phyloP scores from a whole-genome alignment of 2,113 vertebrate genomes.

The Rana temporaria region DNA sequence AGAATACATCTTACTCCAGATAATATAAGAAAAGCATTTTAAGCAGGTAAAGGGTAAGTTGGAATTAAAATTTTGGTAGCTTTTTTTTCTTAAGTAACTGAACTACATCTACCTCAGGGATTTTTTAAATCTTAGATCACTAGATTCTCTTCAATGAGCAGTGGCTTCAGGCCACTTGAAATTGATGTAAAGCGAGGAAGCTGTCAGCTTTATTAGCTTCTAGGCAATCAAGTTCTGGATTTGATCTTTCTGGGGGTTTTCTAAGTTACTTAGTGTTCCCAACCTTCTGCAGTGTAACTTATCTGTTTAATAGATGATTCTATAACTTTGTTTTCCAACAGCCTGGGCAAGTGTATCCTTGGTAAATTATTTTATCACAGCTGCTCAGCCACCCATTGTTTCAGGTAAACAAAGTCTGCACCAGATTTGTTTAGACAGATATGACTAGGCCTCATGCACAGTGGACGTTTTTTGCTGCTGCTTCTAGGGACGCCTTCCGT shows the following conservation, averaged over 20 bases:
- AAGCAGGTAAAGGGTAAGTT: slow-evolving; percentile 31
- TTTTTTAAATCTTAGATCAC: slow-evolving; percentile 48
- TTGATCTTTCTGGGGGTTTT: slow-evolving; percentile 56
- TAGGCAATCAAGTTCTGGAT: slow-evolving; percentile 57
- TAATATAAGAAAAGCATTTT: slow-evolving; percentile 52
- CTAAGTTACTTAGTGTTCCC: slow-evolving; percentile 3
- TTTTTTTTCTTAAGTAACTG: slow-evolving; percentile 43
- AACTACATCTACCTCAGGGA: slow-evolving; percentile 41
- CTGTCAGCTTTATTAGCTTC: slow-evolving; percentile 51
- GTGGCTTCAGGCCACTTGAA: slow-evolving; percentile 50
- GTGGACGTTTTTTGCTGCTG: too few relatives aligned
- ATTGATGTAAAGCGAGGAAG: slow-evolving; percentile 51
- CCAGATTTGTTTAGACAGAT: too few relatives aligned
- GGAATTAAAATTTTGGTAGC: not conserved
- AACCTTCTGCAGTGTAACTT: not conserved
- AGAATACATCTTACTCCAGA: slow-evolving; percentile 25
- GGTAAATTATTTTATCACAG: too few relatives aligned
- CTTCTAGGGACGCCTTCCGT: too few relatives aligned
- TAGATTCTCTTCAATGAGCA: slow-evolving; percentile 45
- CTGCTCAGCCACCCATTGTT: too few relatives aligned
- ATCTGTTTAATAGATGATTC: too few relatives aligned
- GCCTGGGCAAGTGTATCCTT: too few relatives aligned
- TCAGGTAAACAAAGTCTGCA: too few relatives aligned
- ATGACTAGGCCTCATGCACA: too few relatives aligned
- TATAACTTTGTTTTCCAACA: too few relatives aligned